Evolutionary conservation across 2,888 invertebrate genomes (phyloP), one percentile per base, ranked within the genome.

Genomic region (Encarsia formosa): DNA sequence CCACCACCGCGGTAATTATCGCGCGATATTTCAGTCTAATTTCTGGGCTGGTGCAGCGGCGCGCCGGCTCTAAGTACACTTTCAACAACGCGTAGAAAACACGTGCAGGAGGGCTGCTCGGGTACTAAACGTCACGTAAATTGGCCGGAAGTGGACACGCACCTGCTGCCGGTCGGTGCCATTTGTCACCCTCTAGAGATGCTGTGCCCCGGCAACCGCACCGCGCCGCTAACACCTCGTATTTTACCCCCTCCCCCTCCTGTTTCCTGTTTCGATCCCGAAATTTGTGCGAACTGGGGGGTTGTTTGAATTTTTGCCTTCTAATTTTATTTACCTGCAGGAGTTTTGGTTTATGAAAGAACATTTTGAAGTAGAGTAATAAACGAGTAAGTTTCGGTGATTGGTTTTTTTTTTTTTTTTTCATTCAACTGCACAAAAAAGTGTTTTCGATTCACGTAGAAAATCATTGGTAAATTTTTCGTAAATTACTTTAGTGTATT

Each of bases 91-190:
- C 35, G 40, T 32, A 35, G 47, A 50, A 43, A 54, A 47, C 50
- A 46, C 37, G 20, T 13, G n/a, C n/a, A n/a, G n/a, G n/a, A 11
- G 19, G 40, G 15, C 15, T 8, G 15, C 5, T n/a, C 52, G 49
- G 42, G 38, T 57, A 51, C n/a, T 54, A 56, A 52, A 56, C 54
- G 52, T 59, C 59, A 52, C 59, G 56, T 60, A 59, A 60, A 59
- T 62, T 59, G 58, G 58, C 48, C 42, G 57, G 59, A 59, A 58
- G 59, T 59, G 59, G 52, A 34, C 53, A 5, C 52, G 42, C 57
- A 49, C 49, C 34, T 37, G 37, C 9, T 19, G 9, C 37, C 5
- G n/a, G 5, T 15, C 16, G n/a, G 19, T 15, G 24, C 55, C 52
- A 55, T 52, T 56, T 52, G 45, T 52, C 55, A 56, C 37, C 41